Evolutionary conservation across 2,113 vertebrate species (phyloP).

Genomic region (Elaphurus davidianus): DNA sequence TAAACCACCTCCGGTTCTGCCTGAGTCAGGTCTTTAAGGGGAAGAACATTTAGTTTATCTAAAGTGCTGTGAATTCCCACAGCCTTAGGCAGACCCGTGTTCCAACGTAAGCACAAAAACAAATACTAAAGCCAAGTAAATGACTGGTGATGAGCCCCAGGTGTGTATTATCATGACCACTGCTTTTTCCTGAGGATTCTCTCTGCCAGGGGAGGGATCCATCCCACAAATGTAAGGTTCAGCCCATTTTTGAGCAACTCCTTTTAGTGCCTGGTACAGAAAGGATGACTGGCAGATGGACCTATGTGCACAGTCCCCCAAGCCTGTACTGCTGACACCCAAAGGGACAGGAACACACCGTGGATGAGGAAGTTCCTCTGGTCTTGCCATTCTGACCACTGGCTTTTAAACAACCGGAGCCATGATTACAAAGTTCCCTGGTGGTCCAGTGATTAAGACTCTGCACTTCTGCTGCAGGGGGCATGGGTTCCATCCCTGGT

Average conservation of each 20-base stretch:
- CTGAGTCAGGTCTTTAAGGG: constrained; percentile 33
- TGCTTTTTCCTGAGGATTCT: not conserved
- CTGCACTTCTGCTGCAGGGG: not conserved
- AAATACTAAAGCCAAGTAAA: constrained; percentile 63
- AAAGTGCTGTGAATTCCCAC: constrained; percentile 47
- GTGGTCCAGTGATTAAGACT: not conserved
- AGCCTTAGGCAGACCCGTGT: constrained; percentile 41
- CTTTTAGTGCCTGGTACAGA: not conserved
- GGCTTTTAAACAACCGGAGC: constrained; percentile 46
- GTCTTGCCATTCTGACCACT: constrained; percentile 42
- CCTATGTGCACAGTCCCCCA: not conserved
- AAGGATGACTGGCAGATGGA: not conserved
- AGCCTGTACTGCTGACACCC: not conserved
- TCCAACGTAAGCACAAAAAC: constrained; percentile 54
- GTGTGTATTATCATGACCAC: constrained; percentile 26
- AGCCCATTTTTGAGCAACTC: not conserved
- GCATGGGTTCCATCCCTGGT: not conserved
- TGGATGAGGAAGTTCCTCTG: not conserved
- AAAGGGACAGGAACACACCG: accelerated
- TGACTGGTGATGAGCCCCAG: constrained; percentile 56
- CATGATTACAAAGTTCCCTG: not conserved
- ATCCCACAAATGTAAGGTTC: not conserved
- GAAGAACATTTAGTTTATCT: constrained; percentile 53
- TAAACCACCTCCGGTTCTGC: not conserved
- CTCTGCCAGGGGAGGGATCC: not conserved